Evolutionary conservation across 37 sponge, comb jelly and placozoan genomes (phyloP), one percentile per base, ranked within the genome.

Genomic region (Cliona cf. orientalis): DNA sequence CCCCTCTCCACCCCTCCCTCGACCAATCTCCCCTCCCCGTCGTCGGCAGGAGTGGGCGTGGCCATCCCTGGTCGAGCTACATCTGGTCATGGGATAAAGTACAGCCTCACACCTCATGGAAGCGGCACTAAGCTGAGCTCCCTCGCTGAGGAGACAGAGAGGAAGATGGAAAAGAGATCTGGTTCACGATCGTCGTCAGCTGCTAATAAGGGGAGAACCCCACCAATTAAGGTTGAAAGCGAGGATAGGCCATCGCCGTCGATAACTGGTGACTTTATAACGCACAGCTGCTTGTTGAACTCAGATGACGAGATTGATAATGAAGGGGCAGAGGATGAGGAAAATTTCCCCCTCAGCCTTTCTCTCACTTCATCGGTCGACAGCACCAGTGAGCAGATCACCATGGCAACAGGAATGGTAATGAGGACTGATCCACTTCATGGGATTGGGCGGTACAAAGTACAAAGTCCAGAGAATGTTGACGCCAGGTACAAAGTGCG

Each of bases 81-180:
- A 59, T 49, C 66, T 9, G 43, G 39, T 3, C 69, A 60, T 25
- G 87, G 80, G 28, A 64, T 61, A 25, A 33, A 38, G 39, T 62
- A 61, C 26, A 17, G 46, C 25, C 72, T 60, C 26, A 11, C 60
- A 0, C 19, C 59, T 17, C 82, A 40, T n/a, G 72, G 63, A 6
- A 82, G 82, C 44, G 73, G 49, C 11, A 41, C 73, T 2, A 72
- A 62, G 41, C 82, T 82, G 43, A 71, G 42, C 37, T 71, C 82
- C n/a, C 73, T 82, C 2, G 43, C 63, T 0, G 82, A 82, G 53
- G 46, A 68, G 34, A 28, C 46, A 28, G 49, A 42, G 49, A 28
- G 41, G 55, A 58, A 46, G 28, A 58, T 5, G 23, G 59, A 37
- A 9, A 7, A 56, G 34, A 17, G 55, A 49, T n/a, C n/a, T n/a